Evolutionary conservation across 2,113 vertebrate genomes (phyloP).

Genomic region (Scophthalmus maximus): DNA sequence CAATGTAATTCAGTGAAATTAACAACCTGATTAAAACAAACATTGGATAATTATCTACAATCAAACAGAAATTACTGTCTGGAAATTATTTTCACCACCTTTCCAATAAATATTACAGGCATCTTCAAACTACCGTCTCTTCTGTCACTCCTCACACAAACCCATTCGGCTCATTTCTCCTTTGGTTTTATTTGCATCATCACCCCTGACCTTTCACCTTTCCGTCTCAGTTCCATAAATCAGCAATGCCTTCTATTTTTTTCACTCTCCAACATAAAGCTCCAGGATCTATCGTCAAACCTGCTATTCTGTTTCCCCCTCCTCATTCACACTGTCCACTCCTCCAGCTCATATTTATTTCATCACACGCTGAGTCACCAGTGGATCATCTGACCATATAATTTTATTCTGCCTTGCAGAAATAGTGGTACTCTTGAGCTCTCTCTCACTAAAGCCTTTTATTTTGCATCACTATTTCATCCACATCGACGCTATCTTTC

Average conservation of each 20-base stretch:
- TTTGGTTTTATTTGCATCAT: background rate
- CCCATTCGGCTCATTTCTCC: background rate
- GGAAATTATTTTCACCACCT: background rate
- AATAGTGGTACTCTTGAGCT: background rate
- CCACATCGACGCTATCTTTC: background rate
- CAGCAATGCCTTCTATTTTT: background rate
- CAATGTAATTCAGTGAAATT: background rate
- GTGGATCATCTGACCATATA: conserved; percentile 23
- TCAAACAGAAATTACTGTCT: background rate
- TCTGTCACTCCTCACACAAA: background rate
- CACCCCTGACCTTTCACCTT: conserved; percentile 16
- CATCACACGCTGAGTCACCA: conserved; percentile 18
- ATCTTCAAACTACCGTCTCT: too few relatives aligned
- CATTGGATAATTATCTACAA: background rate
- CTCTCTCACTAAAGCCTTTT: too few relatives aligned
- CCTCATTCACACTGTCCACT: conserved; percentile 23
- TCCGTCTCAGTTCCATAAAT: conserved; percentile 11
- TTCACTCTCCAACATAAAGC: conserved; percentile 13
- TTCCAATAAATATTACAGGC: background rate
- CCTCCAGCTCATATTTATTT: conserved; percentile 36
- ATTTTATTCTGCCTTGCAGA: conserved; percentile 21
- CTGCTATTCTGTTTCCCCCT: background rate
- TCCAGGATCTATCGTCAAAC: conserved; percentile 6
- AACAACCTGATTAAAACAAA: background rate
- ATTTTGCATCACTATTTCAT: conserved; percentile 28